A percentile compares a stretch with the other conserved stretches of the same genome.
Evolutionary conservation across 2,113 vertebrate genomes (phyloP).

Genomic region (Bos javanicus): DNA sequence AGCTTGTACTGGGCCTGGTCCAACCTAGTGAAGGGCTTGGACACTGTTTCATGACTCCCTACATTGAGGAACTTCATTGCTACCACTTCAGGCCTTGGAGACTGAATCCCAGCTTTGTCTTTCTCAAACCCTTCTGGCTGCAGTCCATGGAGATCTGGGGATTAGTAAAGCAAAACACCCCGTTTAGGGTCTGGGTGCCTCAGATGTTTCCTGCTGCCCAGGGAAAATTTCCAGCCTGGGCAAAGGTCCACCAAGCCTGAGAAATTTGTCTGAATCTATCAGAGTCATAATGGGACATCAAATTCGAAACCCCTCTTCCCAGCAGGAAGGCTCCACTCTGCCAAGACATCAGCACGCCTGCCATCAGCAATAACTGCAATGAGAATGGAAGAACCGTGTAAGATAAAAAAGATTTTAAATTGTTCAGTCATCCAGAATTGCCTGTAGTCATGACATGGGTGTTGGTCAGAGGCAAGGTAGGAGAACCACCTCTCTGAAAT

Average conservation of each 20-base stretch:
- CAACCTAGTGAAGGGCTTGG: background rate
- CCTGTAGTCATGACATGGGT: background rate
- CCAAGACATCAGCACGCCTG: constrained; percentile 62
- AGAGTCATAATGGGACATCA: constrained; percentile 65
- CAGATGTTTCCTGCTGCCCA: constrained; percentile 61
- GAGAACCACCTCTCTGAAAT: background rate
- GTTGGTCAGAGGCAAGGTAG: background rate
- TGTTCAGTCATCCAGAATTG: constrained; percentile 12
- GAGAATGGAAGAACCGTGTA: constrained; percentile 16
- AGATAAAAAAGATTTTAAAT: constrained; percentile 37
- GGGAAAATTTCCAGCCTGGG: constrained; percentile 66
- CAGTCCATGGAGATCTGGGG: background rate
- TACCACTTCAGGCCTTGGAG: background rate
- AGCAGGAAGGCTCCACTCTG: constrained; percentile 44
- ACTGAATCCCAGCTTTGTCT: background rate
- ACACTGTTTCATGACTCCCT: background rate
- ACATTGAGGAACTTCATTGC: background rate
- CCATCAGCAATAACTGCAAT: constrained; percentile 58
- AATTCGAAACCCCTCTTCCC: constrained; percentile 61
- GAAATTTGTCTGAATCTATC: constrained; percentile 70
- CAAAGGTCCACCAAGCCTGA: constrained; percentile 55
- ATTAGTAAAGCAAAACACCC: constrained; percentile 48
- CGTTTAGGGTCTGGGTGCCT: constrained; percentile 53
- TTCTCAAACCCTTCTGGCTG: background rate
- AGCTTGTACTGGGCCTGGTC: background rate